Evolutionary conservation across 2,888 invertebrate genomes (phyloP), one percentile per base, ranked within the genome.

Genomic region (Amaurobius ferox): DNA sequence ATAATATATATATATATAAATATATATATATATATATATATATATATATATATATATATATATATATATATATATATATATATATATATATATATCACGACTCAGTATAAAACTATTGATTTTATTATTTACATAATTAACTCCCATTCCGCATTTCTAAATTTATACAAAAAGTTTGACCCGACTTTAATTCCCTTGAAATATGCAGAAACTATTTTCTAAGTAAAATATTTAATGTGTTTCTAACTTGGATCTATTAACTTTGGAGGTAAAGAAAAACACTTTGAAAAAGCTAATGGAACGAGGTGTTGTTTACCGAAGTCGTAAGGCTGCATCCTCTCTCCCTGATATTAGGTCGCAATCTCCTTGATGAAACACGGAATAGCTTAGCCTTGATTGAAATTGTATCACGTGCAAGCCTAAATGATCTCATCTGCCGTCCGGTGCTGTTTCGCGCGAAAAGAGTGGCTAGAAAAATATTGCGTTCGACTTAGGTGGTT

Each of bases 291-390:
- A 67, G 32, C 30, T 67, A 67, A 67, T 67, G 67, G 16, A 23
- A 29, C 30, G 6, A 32, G 35, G 16, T 70, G 61, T 19, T 48
- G 48, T 48, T 48, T 48, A 48, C 48, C 48, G n/a, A 62, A 68
- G 29, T 78, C 61, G 61, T 78, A 78, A 35, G 35, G n/a, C 61
- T 55, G 61, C 55, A 19, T 23, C 39, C 35, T 61, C 68, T 61
- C 40, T 70, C 29, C 78, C 0, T 9, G 7, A 66, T 66, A 66
- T 66, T 30, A 30, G 55, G 48, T 67, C 32, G 67, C 73, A 79
- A 79, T 79, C 72, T 67, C 26, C 72, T 73, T 73, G 79, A 79
- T 79, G 73, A 79, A 79, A 79, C 35, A 26, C 40, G 48, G 23
- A 72, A 80, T 61, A 40, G 55, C 72, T 30, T 39, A 32, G 16